These are phyloP conservation scores for Icerya purchasi DNA, from an alignment of 2,888 invertebrate genomes.

Conservation along the genomic window DNA sequence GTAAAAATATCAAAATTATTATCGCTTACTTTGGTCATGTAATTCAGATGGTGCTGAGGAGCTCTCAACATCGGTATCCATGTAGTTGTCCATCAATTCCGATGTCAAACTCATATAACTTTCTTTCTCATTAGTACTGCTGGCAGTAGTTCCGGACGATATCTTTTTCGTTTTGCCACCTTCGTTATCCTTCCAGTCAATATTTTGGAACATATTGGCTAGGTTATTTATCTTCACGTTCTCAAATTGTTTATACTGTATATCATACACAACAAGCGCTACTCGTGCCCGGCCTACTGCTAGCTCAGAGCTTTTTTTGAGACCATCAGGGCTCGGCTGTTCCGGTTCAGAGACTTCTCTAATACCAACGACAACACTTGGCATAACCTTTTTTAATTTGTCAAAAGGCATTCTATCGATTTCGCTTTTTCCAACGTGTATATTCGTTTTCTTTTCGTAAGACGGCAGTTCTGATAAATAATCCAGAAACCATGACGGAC, in stretches of 20 bases:
- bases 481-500: background rate
- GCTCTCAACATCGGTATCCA: too few relatives aligned
- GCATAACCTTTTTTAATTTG: background rate
- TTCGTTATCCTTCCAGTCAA: too few relatives aligned
- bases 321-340: background rate
- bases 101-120: too few relatives aligned
- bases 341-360: too few relatives aligned
- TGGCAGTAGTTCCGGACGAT: too few relatives aligned
- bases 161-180: too few relatives aligned
- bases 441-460: background rate
- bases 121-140: too few relatives aligned
- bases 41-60: too few relatives aligned
- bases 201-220: background rate
- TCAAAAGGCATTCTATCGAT: background rate
- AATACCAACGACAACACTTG: background rate
- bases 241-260: background rate
- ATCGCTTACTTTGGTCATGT: too few relatives aligned
- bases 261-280: background rate
- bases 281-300: background rate
- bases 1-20: too few relatives aligned
- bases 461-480: background rate
- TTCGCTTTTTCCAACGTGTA: background rate
- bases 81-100: too few relatives aligned
- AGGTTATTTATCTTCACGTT: background rate
- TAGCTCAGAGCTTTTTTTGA: background rate